Base-by-base conservation (phyloP, 2,888 invertebrate genomes). In the Lottia gigantea region DNA sequence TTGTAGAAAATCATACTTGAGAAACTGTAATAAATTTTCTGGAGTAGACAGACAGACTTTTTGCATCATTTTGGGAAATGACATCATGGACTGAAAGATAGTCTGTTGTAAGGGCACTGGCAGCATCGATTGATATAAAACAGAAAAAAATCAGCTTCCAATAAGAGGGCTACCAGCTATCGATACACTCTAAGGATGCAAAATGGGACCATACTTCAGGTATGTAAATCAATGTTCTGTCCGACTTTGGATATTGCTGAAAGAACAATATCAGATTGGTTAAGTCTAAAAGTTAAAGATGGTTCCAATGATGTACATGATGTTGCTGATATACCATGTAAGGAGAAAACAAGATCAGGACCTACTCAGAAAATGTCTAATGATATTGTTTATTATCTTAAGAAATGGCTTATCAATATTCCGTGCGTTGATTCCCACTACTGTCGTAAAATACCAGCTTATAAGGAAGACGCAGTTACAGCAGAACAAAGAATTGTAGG, bases 211-310 rank as follows among this genome's bases (percentile, higher is more conserved):
- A 55, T 23, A 23, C 19, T 19, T 23, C 55, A 55, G 55, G 55
- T 19, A 19, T 55, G 55, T 55, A 55, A 55, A 55, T n/a, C 55
- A 12, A 55, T 55, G 55, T 55, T 55, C 14, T 55, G 55, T 55
- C 19, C 55, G 11, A 55, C 55, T 19, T 23, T 55, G 19, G 23
- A 23, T 23, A 55, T 55, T 19, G 19, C 55, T 19, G 19, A 55
- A 23, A 55, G 40, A 55, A 55, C 55, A 19, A 55, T 55, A 23
- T 12, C 19, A 23, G 55, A 23, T 14, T 55, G 55, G 55, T 55
- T 55, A 55, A 55, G 23, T 55, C 55, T 23, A 8, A 55, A n/a
- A 55, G 55, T 19, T 19, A n/a, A n/a, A 55, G n/a, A n/a, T 23
- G 19, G 19, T 55, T n/a, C 55, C 55, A 19, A n/a, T 55, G 55